Percentiles rank a stretch among this genome's conserved stretches.
Evolutionary conservation across 2,888 invertebrate genomes (phyloP).

Genomic region (Drosophila rubida): DNA sequence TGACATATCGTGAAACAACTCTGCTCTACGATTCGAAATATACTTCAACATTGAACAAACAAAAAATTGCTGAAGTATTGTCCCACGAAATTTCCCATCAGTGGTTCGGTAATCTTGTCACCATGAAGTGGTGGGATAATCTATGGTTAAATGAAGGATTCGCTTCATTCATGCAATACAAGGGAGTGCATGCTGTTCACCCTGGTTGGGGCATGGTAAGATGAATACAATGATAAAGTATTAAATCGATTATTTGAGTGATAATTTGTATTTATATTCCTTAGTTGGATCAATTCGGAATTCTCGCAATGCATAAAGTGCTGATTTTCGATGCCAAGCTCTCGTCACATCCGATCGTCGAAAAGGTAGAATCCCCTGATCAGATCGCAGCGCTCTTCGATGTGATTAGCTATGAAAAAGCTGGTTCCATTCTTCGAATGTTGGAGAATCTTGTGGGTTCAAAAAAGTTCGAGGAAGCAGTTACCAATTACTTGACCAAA

Average conservation of each 20-base stretch:
- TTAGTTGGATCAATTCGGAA: conserved; percentile 91
- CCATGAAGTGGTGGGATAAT: conserved; percentile 97
- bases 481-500: conserved; percentile 90
- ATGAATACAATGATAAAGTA: not conserved
- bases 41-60: conserved; percentile 91
- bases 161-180: conserved; percentile 94
- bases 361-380: conserved; percentile 92
- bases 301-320: conserved; percentile 90
- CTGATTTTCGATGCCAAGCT: conserved; percentile 90
- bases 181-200: conserved; percentile 89
- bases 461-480: conserved; percentile 90
- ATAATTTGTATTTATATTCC: conserved; percentile 37
- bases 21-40: conserved; percentile 90
- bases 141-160: conserved; percentile 97
- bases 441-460: conserved; percentile 90
- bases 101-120: conserved; percentile 96
- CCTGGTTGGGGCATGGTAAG: conserved; percentile 92
- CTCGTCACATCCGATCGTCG: conserved; percentile 95
- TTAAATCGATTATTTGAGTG: not conserved
- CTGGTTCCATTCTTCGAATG: conserved; percentile 94
- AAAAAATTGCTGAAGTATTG: conserved; percentile 91
- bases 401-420: conserved; percentile 95
- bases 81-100: conserved; percentile 97
- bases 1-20: conserved; percentile 94
- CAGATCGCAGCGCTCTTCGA: conserved; percentile 96